Evolutionary conservation across 2,797 vertebrate genomes (phyloP).

Genomic region (Anas flavirostris): DNA sequence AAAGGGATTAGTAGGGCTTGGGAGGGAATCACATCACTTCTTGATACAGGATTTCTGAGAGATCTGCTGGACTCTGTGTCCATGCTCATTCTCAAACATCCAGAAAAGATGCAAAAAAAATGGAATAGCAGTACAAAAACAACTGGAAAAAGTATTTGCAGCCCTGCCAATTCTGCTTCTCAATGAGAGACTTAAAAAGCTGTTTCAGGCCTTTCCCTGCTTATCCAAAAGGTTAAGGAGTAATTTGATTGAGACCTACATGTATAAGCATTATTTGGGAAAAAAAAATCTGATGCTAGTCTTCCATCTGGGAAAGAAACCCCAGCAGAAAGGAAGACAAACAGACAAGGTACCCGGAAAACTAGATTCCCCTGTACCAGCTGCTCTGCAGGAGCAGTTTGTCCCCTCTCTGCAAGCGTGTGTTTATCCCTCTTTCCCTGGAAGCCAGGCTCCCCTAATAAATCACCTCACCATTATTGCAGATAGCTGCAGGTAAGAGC

Average conservation of each 20-base stretch:
- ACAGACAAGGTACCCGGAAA: not conserved
- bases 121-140: not conserved
- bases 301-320: not conserved
- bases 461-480: not conserved
- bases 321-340: not conserved
- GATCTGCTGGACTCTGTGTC: not conserved
- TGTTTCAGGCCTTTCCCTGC: not conserved
- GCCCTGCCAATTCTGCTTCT: not conserved
- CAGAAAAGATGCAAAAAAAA: not conserved
- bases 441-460: not conserved
- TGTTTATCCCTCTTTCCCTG: not conserved
- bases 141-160: not conserved
- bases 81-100: not conserved
- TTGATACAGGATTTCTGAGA: not conserved
- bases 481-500: constrained; percentile 1
- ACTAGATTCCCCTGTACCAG: not conserved
- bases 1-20: not conserved
- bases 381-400: not conserved
- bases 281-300: not conserved
- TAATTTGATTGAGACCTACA: not conserved
- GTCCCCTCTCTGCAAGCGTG: not conserved
- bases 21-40: not conserved
- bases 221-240: not conserved
- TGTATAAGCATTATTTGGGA: not conserved
- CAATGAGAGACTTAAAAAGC: not conserved